phyloP scores from a whole-genome alignment of 1,140 invertebrate genomes.

The Arctopsyche grandis region DNA sequence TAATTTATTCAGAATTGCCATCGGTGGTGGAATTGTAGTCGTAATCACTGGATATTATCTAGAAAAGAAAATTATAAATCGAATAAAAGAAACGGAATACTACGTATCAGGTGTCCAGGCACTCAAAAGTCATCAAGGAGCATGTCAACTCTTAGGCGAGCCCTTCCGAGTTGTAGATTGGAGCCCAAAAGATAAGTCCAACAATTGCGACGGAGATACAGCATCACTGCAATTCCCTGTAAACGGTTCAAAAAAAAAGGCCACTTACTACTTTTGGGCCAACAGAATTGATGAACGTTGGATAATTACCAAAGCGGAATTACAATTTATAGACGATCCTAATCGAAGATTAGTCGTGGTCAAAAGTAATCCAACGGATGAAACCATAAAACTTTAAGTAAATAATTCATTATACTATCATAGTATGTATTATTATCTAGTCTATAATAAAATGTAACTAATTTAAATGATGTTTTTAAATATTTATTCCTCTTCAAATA shows the following conservation, averaged over 20 bases:
- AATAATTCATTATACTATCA: background rate
- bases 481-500: background rate
- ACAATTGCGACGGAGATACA: slow-evolving; percentile 64
- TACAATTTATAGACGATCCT: slow-evolving; percentile 66
- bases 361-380: slow-evolving; percentile 18
- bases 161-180: slow-evolving; percentile 73
- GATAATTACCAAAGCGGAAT: slow-evolving; percentile 66
- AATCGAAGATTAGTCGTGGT: slow-evolving; percentile 60
- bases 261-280: slow-evolving; percentile 68
- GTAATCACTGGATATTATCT: slow-evolving; percentile 54
- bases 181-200: slow-evolving; percentile 66
- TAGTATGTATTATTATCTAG: background rate
- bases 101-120: slow-evolving; percentile 69
- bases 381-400: background rate
- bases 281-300: slow-evolving; percentile 62
- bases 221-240: slow-evolving; percentile 72
- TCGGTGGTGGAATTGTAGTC: slow-evolving; percentile 28
- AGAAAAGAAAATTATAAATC: slow-evolving; percentile 62
- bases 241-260: slow-evolving; percentile 69
- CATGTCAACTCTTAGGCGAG: slow-evolving; percentile 70
- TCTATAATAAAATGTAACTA: background rate
- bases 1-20: background rate
- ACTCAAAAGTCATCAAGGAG: slow-evolving; percentile 66
- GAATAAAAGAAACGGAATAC: slow-evolving; percentile 65
- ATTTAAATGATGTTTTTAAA: background rate